phyloP scores from a whole-genome alignment of 2,113 vertebrate genomes.

The Clarias gariepinus region DNA sequence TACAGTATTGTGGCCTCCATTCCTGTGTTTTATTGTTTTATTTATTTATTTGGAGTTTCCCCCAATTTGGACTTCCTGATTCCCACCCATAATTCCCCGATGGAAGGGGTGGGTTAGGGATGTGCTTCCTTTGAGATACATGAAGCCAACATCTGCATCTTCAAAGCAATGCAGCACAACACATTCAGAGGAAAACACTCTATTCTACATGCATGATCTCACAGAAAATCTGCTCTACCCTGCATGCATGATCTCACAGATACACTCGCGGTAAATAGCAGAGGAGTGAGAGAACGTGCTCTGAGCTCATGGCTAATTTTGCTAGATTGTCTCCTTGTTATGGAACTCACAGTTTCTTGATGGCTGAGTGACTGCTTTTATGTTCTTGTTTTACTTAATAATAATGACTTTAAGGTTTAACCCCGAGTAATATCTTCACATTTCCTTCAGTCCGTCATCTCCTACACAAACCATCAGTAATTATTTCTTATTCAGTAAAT shows the following conservation, averaged over 20 bases:
- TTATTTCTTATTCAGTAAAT: not conserved
- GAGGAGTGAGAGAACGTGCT: not conserved
- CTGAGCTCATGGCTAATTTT: not conserved
- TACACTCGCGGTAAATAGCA: not conserved
- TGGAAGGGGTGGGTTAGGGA: not conserved
- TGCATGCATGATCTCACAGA: not conserved
- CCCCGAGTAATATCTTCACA: not conserved
- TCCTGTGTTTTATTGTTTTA: not conserved
- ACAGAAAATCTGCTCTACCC: not conserved
- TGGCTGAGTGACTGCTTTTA: not conserved
- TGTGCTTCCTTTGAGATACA: not conserved
- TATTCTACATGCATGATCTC: not conserved
- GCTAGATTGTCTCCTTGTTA: not conserved
- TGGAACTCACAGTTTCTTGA: not conserved
- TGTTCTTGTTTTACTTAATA: not conserved
- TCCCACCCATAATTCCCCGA: not conserved
- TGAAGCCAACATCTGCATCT: not conserved
- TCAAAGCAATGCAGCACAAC: not conserved
- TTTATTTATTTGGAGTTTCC: not conserved
- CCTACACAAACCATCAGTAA: not conserved
- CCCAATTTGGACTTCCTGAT: not conserved
- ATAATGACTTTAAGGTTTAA: not conserved
- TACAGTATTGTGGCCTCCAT: not conserved
- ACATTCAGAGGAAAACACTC: not conserved
- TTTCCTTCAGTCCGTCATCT: not conserved